phyloP scores from a whole-genome alignment of 2,113 vertebrate species.

The Bufo bufo region DNA sequence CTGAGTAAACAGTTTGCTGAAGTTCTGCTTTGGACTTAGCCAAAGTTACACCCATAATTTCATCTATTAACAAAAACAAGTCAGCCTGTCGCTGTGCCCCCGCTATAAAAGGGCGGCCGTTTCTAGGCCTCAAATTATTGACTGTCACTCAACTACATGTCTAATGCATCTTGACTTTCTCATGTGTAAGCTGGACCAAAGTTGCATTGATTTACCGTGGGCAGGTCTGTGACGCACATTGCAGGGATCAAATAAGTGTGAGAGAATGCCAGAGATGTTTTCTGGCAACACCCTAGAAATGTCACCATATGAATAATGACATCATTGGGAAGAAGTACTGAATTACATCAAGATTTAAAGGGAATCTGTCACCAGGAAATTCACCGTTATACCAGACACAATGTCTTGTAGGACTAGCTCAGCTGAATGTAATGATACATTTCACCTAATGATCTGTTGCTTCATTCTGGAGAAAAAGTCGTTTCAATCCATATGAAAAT shows the following conservation, averaged over 20 bases:
- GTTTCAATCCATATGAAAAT: no score
- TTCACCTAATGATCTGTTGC: background rate
- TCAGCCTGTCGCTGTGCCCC: constrained; percentile 70
- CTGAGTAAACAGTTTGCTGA: constrained; percentile 83
- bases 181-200: constrained; percentile 60
- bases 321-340: constrained; percentile 66
- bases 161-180: constrained; percentile 65
- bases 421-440: no score
- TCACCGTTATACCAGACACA: no score
- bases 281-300: constrained; percentile 67
- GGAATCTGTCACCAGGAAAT: no score
- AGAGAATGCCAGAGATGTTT: constrained; percentile 67
- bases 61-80: constrained; percentile 84
- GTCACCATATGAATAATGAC: constrained; percentile 73
- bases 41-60: constrained; percentile 86
- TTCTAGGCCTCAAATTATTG: constrained; percentile 69
- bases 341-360: constrained; percentile 68
- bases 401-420: no score
- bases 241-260: constrained; percentile 68
- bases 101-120: constrained; percentile 64
- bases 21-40: constrained; percentile 75
- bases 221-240: constrained; percentile 63
- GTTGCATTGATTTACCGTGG: constrained; percentile 69
- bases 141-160: constrained; percentile 71
- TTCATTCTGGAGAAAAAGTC: no score